These are phyloP conservation scores for Etia nguti DNA, from an alignment of 2,113 vertebrate genomes.

Conservation along the genomic window DNA sequence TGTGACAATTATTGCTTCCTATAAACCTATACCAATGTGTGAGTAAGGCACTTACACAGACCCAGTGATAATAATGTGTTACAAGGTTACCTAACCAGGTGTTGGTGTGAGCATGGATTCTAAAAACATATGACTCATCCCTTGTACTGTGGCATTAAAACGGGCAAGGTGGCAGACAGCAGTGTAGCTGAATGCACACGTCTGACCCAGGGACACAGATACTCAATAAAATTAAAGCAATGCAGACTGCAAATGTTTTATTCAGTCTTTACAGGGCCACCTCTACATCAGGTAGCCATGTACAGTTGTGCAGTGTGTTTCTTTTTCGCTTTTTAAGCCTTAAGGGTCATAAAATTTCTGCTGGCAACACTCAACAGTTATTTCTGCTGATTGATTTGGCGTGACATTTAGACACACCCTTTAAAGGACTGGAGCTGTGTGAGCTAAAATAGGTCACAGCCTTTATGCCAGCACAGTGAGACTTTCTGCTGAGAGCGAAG, in stretches of 20 bases:
- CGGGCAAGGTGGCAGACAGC: neutral
- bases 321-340: neutral
- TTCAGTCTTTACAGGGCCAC: neutral
- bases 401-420: neutral
- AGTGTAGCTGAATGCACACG: neutral
- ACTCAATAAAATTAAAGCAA: neutral
- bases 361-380: neutral
- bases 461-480: neutral
- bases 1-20: neutral
- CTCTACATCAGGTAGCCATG: neutral
- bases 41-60: neutral
- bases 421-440: neutral
- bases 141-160: neutral
- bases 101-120: neutral
- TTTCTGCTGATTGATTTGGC: neutral
- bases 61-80: neutral
- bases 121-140: neutral
- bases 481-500: neutral
- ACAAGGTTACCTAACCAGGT: neutral
- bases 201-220: neutral
- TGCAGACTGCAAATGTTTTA: neutral
- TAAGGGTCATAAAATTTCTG: neutral
- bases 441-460: neutral
- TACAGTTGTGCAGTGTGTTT: neutral
- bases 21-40: neutral